phyloP scores from a whole-genome alignment of 2,888 invertebrate species.

The Megastigmus dorsalis region DNA sequence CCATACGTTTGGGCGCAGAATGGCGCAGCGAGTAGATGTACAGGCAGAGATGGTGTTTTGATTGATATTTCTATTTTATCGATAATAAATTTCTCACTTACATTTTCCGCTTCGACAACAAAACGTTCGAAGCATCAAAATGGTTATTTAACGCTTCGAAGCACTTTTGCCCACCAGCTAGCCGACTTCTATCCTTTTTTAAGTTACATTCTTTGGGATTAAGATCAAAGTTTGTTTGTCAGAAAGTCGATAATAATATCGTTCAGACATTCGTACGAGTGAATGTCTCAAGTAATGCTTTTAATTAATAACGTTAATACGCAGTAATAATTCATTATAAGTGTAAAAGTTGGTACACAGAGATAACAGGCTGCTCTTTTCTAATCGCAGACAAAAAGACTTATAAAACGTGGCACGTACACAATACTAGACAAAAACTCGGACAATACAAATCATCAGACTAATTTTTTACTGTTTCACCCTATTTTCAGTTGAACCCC shows the following conservation, averaged over 20 bases:
- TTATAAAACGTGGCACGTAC: conserved; percentile 73
- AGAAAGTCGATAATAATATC: conserved; percentile 49
- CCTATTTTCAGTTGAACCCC: conserved; percentile 44
- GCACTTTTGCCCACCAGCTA: conserved; percentile 29
- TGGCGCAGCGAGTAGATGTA: conserved; percentile 39
- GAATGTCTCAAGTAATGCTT: conserved; percentile 48
- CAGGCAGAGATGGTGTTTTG: conserved; percentile 45
- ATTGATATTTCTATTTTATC: conserved; percentile 37
- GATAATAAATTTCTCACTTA: conserved; percentile 36
- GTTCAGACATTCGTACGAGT: conserved; percentile 44
- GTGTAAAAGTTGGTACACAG: conserved; percentile 73
- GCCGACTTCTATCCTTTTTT: conserved; percentile 42
- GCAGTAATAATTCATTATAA: conserved; percentile 58
- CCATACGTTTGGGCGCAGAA: conserved; percentile 27
- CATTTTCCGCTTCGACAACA: conserved; percentile 19
- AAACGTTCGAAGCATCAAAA: conserved; percentile 32
- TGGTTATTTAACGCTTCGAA: conserved; percentile 18
- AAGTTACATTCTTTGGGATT: conserved; percentile 52
- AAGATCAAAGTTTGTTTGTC: conserved; percentile 52
- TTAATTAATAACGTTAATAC: conserved; percentile 53
- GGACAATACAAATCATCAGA: conserved; percentile 73
- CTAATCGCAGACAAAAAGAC: conserved; percentile 70
- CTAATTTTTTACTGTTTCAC: conserved; percentile 62
- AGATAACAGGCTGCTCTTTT: conserved; percentile 70
- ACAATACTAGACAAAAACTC: conserved; percentile 73